Evolutionary conservation across 2,888 invertebrate species (phyloP), one percentile per base, ranked within the genome.

Genomic region (Sphecodes monilicornis): DNA sequence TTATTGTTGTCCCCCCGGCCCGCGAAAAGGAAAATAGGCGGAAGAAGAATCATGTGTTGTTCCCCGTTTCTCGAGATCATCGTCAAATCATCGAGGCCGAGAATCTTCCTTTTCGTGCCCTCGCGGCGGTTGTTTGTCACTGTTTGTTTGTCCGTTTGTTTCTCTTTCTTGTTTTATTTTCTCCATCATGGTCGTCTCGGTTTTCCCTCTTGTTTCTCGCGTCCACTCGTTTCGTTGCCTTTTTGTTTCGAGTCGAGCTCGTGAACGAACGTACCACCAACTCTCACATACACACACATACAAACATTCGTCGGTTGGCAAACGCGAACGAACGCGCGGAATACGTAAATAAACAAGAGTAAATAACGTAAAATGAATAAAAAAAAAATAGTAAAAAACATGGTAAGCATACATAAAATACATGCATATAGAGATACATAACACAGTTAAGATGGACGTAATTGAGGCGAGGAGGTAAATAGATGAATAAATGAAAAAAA

Each of bases 1-100:
- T 86, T 86, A 43, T 86, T 50, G 71, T 71, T 71, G 32, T 50
- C 78, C 69, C 66, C 11, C 32, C 16, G 50, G 50, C 74, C 57
- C 26, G n/a, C 43, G 54, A 43, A 68, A 26, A 16, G 16, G 11
- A 6, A 69, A 6, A 41, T 60, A 29, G 16, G 16, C 54, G 43
- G n/a, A 43, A 70, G 50, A n/a, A 36, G 36, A 36, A 36, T 36
- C 36, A 36, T 54, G 46, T 57, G 32, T 82, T 76, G 75, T 76
- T 71, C 83, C 72, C 73, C 50, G 76, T 46, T 60, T 60, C 60
- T 6, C 29, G 60, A n/a, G n/a, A n/a, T 54, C 54, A 54, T 54
- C 54, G 54, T n/a, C n/a, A n/a, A 54, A n/a, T n/a, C 54, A n/a
- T 54, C 54, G 54, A 54, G 54, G 54, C 50, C 50, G 22, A 50